phyloP scores from a whole-genome alignment of 2,113 vertebrate species.

The Collichthys lucidus region DNA sequence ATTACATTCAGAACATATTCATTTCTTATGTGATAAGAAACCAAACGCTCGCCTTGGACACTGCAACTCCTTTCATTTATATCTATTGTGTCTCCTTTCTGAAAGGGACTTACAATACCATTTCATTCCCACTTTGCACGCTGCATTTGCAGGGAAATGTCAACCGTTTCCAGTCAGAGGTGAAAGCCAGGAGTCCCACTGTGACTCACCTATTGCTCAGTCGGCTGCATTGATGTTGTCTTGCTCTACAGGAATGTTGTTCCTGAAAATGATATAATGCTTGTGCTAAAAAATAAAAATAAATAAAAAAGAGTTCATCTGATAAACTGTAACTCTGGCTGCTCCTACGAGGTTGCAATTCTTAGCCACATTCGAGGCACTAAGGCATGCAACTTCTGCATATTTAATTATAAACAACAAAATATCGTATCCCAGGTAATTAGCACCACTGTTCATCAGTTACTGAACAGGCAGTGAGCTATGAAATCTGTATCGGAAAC shows the following conservation, averaged over 20 bases:
- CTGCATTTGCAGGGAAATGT: conserved; percentile 51
- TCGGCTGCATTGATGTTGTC: conserved; percentile 12
- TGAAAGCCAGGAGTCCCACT: conserved; percentile 24
- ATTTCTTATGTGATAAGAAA: conserved; percentile 3
- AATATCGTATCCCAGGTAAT: background rate
- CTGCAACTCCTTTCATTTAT: conserved; percentile 7
- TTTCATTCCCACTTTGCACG: conserved; percentile 25
- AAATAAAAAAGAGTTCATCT: too few relatives aligned
- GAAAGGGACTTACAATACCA: background rate
- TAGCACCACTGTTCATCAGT: background rate
- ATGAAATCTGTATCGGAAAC: background rate
- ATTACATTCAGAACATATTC: conserved; percentile 13
- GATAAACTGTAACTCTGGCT: background rate
- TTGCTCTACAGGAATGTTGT: conserved; percentile 16
- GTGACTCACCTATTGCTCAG: conserved; percentile 36
- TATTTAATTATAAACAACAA: conserved; percentile 1
- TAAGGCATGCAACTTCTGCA: background rate
- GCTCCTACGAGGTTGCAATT: background rate
- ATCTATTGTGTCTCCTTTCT: conserved; percentile 4
- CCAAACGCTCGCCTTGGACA: background rate
- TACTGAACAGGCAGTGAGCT: background rate
- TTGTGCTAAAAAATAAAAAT: background rate
- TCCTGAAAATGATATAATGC: background rate
- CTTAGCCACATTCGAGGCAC: background rate
- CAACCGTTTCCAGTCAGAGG: conserved; percentile 50